Conservation (phyloP, 2,888 invertebrate genomes). For the Scaptomyza cyrtandrae region DNA sequence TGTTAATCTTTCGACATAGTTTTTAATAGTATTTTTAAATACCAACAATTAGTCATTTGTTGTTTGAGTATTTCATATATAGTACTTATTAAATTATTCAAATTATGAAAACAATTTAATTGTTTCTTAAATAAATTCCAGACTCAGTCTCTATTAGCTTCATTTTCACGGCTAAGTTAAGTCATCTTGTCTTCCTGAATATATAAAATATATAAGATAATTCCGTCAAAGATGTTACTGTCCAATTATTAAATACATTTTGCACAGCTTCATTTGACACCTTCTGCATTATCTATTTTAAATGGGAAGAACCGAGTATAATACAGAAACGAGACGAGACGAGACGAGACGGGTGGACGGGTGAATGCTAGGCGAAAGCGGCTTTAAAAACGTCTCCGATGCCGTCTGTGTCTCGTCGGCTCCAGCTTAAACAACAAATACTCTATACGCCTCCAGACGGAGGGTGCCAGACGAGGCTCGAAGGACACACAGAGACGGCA, state of each 20-base stretch:
- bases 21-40: background rate
- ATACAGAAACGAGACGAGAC: slow-evolving; percentile 2
- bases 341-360: background rate
- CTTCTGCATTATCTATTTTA: slow-evolving; percentile 7
- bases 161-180: background rate
- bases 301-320: background rate
- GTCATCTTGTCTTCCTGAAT: background rate
- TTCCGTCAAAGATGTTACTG: background rate
- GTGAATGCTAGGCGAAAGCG: slow-evolving; percentile 4
- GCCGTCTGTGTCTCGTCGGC: slow-evolving; percentile 41
- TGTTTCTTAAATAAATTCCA: too few relatives aligned
- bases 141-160: background rate
- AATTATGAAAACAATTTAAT: too few relatives aligned
- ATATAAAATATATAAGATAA: background rate
- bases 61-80: background rate
- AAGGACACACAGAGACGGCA: slow-evolving; percentile 56
- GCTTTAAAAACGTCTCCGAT: slow-evolving; percentile 55
- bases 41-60: background rate
- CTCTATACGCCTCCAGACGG: slow-evolving; percentile 39
- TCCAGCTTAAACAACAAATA: slow-evolving; percentile 31
- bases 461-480: slow-evolving; percentile 47
- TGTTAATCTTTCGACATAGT: background rate
- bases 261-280: slow-evolving; percentile 3
- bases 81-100: too few relatives aligned
- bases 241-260: slow-evolving; percentile 4